phyloP scores from a whole-genome alignment of 2,113 vertebrate genomes.

The Colinus virginianus region DNA sequence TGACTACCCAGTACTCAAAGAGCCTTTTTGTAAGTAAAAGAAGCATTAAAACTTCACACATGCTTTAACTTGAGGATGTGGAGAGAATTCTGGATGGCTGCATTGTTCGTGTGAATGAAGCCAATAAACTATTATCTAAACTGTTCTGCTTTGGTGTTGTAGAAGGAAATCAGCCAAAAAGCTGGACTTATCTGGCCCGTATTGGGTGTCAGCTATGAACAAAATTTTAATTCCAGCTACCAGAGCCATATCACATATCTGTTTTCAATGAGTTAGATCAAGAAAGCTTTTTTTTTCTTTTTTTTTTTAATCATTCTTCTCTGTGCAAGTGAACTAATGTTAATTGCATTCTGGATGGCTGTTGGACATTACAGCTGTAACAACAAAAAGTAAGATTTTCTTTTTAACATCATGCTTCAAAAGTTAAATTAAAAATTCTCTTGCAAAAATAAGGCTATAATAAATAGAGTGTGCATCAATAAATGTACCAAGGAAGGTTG shows the following conservation, averaged over 20 bases:
- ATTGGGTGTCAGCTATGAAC: neutral
- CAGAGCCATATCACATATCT: neutral
- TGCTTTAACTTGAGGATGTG: slow-evolving; percentile 35
- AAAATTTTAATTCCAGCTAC: slow-evolving; percentile 28
- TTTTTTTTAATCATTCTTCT: neutral
- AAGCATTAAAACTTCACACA: slow-evolving; percentile 14
- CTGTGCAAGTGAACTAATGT: neutral
- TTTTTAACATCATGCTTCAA: slow-evolving; percentile 52
- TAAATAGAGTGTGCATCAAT: slow-evolving; percentile 37
- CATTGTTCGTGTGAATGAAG: neutral
- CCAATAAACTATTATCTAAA: slow-evolving; percentile 4
- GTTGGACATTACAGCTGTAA: slow-evolving; percentile 46
- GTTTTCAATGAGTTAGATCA: slow-evolving; percentile 24
- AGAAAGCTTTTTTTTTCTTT: neutral
- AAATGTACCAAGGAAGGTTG: slow-evolving; percentile 35
- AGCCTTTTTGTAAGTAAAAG: neutral
- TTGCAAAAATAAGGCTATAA: slow-evolving; percentile 50
- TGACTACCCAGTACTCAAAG: neutral
- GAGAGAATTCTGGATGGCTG: neutral
- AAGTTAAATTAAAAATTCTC: slow-evolving; percentile 58
- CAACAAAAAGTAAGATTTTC: slow-evolving; percentile 48
- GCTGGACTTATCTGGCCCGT: slow-evolving; percentile 6
- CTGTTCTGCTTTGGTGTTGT: slow-evolving; percentile 12
- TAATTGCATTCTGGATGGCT: slow-evolving; percentile 16
- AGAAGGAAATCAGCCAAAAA: slow-evolving; percentile 24